Conservation (phyloP, 1,140 invertebrate species). For the Bursaphelenchus mucronatus region DNA sequence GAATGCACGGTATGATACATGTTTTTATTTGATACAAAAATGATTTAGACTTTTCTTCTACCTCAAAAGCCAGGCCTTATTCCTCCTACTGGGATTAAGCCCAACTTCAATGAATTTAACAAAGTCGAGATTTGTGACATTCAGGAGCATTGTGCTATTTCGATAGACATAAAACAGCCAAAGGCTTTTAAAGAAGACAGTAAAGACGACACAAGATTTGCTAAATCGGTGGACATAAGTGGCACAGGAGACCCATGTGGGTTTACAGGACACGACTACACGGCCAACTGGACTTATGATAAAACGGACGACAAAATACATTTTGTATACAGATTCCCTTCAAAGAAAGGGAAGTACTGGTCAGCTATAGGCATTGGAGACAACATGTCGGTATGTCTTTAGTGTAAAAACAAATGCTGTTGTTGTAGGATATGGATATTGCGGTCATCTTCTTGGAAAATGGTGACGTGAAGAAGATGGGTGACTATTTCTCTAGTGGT, state of each 20-base stretch:
- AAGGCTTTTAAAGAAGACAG: conserved; percentile 4
- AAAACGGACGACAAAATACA: conserved; percentile 34
- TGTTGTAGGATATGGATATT: conserved; percentile 49
- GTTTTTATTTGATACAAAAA: conserved; percentile 18
- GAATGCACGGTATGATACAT: conserved; percentile 22
- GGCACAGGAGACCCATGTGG: conserved; percentile 48
- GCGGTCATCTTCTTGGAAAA: conserved; percentile 41
- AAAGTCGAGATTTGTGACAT: conserved; percentile 35
- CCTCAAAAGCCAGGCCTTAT: conserved; percentile 15
- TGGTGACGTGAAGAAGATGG: conserved; percentile 35
- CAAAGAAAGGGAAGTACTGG: conserved; percentile 54
- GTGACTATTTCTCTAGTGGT: conserved; percentile 43
- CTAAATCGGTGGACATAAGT: conserved; percentile 43
- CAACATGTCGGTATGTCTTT: conserved; percentile 40
- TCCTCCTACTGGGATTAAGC: conserved; percentile 15
- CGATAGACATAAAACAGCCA: conserved; percentile 18
- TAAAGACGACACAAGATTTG: conserved; percentile 24
- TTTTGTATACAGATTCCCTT: conserved; percentile 43
- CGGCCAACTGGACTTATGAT: conserved; percentile 44
- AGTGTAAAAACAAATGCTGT: conserved; percentile 2
- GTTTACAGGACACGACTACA: conserved; percentile 31
- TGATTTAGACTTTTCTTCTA: conserved; percentile 21
- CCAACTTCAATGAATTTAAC: conserved; percentile 19
- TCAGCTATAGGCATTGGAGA: conserved; percentile 55
- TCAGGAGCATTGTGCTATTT: conserved; percentile 29